Evolutionary conservation across 2,797 vertebrate species (phyloP), one percentile per base, ranked within the genome.

Genomic region (Heteromormyrus szaboi): DNA sequence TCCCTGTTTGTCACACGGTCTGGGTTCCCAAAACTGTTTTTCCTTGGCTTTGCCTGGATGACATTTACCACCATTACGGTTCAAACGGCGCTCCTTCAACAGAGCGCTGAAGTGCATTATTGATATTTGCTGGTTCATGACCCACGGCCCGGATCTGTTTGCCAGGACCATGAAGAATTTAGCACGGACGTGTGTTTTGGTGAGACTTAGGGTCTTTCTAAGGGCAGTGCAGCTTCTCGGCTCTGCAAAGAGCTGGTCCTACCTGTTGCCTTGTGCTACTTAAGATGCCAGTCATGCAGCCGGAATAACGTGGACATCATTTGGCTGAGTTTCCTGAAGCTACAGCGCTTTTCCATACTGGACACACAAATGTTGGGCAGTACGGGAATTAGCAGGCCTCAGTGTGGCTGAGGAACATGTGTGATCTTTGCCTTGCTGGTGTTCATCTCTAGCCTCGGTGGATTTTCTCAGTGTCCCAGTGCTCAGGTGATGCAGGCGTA

Each of bases 21-120:
- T 48, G 46, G 46, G 46, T 46, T 44, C 1, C 81, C 19, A 19
- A 19, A 44, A 46, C 3, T 4, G 51, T 19, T 54, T 9, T 2
- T 25, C n/a, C 22, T 19, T 56, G 11, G 51, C 5, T 48, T 44
- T 84, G n/a, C n/a, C 46, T n/a, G 9, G 29, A 48, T 33, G 4
- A 22, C 25, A 94, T 94, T 94, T 93, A 90, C 90, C 93, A 88
- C 92, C 3, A 79, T 11, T 89, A 90, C 62, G 93, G 90, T 90
- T 95, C 93, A 94, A 95, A 92, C 92, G 88, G 91, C 94, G 94
- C 90, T 19, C 56, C 85, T 87, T 90, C 87, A 92, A 93, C 90
- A 93, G 92, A 91, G 93, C 90, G 92, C 91, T 88, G 8, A 91
- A 91, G 91, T 90, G 92, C 92, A 92, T 93, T 92, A 90, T 89